Percentiles rank a stretch among this genome's conserved stretches.
Conservation (phyloP, 2,113 vertebrate genomes). For the Perccottus glenii region DNA sequence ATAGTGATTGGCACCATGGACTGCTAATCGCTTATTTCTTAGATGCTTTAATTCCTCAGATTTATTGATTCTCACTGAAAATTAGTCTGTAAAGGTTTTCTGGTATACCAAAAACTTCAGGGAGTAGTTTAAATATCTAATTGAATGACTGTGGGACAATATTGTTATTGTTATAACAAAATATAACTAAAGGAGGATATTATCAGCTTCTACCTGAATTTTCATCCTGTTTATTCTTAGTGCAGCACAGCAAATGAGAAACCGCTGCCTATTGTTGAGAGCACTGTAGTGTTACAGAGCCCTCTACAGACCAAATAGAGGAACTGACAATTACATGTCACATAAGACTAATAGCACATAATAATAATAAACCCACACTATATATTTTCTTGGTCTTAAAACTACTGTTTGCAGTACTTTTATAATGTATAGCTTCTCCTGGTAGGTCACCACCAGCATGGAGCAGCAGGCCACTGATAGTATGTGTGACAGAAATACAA, state of each 20-base stretch:
- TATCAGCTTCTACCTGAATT: conserved; percentile 10
- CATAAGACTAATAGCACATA: background rate
- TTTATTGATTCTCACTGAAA: too few species aligned
- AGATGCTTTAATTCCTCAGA: conserved; percentile 9
- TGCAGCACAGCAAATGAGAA: background rate
- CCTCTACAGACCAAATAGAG: conserved; percentile 56
- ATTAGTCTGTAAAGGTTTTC: conserved; percentile 27
- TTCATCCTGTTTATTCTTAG: background rate
- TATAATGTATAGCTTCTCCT: conserved; percentile 1
- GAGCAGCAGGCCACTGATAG: conserved; percentile 83
- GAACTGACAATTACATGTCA: background rate
- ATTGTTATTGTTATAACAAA: background rate
- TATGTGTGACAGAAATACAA: conserved; percentile 80
- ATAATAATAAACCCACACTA: too few species aligned
- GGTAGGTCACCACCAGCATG: conserved; percentile 78
- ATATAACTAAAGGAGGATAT: background rate
- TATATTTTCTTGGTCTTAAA: background rate
- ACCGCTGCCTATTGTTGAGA: background rate
- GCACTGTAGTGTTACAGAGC: conserved; percentile 42
- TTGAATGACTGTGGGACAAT: background rate
- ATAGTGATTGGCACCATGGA: conserved; percentile 16
- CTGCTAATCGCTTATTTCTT: conserved; percentile 17
- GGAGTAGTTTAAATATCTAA: background rate
- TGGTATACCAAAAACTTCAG: conserved; percentile 17
- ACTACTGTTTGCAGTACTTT: background rate